A percentile compares a stretch with the other conserved stretches of the same genome.
phyloP scores from a whole-genome alignment of 2,888 invertebrate genomes.

The Philopedon plagiatum region DNA sequence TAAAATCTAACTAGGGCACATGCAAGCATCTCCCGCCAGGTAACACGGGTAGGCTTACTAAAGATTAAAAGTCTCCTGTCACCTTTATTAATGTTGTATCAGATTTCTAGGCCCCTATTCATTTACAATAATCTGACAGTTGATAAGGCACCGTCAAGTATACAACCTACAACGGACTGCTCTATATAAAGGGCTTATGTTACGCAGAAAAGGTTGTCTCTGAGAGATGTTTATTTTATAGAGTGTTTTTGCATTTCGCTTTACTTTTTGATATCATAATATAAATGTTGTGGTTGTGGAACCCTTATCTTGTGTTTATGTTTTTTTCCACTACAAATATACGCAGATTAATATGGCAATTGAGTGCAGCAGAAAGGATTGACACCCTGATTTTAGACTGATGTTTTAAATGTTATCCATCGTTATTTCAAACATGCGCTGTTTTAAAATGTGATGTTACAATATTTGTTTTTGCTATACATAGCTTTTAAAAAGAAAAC shows the following conservation, averaged over 20 bases:
- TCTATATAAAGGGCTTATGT: neutral
- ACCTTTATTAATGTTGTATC: slow-evolving; percentile 36
- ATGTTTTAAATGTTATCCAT: too few relatives aligned
- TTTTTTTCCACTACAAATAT: too few relatives aligned
- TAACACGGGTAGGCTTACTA: slow-evolving; percentile 13
- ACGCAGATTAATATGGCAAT: too few relatives aligned
- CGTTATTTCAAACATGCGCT: too few relatives aligned
- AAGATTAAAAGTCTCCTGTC: slow-evolving; percentile 35
- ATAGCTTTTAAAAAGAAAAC: too few relatives aligned
- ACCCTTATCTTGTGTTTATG: too few relatives aligned
- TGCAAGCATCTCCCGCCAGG: slow-evolving; percentile 8
- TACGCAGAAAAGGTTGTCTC: neutral
- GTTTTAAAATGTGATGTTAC: too few relatives aligned
- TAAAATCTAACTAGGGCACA: slow-evolving; percentile 18
- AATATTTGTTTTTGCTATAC: too few relatives aligned
- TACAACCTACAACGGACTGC: neutral
- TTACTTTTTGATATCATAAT: neutral
- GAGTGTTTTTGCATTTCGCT: neutral
- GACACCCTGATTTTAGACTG: too few relatives aligned
- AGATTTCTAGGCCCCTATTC: slow-evolving; percentile 26
- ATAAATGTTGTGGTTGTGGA: too few relatives aligned
- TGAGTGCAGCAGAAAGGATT: too few relatives aligned
- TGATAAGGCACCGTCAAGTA: slow-evolving; percentile 10
- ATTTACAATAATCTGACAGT: slow-evolving; percentile 32
- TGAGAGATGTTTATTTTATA: neutral